Conservation (phyloP, 2,113 vertebrate genomes). For the Nymphicus hollandicus region DNA sequence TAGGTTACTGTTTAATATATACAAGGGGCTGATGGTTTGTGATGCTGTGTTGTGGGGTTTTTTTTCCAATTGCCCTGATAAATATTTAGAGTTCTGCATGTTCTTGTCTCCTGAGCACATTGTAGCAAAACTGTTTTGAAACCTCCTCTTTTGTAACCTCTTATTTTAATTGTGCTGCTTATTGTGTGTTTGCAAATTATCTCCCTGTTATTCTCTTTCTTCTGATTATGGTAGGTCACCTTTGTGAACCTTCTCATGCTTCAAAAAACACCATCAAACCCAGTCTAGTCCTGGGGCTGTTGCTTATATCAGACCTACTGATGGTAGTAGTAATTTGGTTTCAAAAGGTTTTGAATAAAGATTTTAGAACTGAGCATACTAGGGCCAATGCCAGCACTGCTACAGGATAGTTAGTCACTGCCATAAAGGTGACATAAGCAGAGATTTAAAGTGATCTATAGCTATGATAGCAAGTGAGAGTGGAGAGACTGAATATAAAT, state of each 20-base stretch:
- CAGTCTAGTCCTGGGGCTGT: not conserved
- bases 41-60: not conserved
- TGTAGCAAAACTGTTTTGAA: not conserved
- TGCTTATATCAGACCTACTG: not conserved
- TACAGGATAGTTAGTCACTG: not conserved
- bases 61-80: not conserved
- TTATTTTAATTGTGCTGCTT: not conserved
- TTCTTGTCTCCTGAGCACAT: not conserved
- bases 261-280: not conserved
- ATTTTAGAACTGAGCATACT: no score
- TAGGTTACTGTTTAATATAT: not conserved
- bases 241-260: not conserved
- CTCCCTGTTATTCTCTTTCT: not conserved
- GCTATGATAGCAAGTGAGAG: not conserved
- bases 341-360: not conserved
- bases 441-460: not conserved
- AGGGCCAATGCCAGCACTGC: not conserved
- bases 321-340: not conserved
- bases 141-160: not conserved
- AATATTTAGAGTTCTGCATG: not conserved
- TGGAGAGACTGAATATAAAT: not conserved
- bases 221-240: not conserved
- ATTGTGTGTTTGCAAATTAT: not conserved
- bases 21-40: not conserved
- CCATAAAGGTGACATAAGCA: not conserved